phyloP scores from a whole-genome alignment of 2,888 invertebrate genomes.

The Melinaea menophilus region DNA sequence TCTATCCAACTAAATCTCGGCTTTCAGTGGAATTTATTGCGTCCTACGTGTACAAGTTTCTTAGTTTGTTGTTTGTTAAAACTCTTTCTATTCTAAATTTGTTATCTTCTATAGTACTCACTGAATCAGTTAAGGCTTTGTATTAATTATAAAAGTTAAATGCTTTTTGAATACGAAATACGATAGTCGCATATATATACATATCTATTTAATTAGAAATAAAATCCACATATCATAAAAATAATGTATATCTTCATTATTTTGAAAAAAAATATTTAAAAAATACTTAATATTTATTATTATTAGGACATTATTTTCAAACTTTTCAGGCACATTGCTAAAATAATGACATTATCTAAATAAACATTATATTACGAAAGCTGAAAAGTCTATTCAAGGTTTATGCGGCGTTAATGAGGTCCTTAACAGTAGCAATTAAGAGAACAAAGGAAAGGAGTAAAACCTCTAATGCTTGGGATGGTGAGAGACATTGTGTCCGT shows the following conservation, averaged over 20 bases:
- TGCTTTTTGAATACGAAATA: not conserved
- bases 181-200: no score
- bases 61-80: slow-evolving; percentile 37
- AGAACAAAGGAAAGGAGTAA: slow-evolving; percentile 48
- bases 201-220: no score
- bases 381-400: slow-evolving; percentile 37
- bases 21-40: slow-evolving; percentile 44
- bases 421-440: slow-evolving; percentile 55
- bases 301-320: not conserved
- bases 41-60: slow-evolving; percentile 35
- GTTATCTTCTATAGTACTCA: slow-evolving; percentile 22
- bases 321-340: not conserved
- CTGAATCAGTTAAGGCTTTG: slow-evolving; percentile 24
- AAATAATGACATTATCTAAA: slow-evolving; percentile 23
- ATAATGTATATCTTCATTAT: no score
- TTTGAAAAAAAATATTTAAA: no score
- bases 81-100: slow-evolving; percentile 27
- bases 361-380: slow-evolving; percentile 30
- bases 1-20: slow-evolving; percentile 35
- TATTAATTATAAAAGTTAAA: slow-evolving; percentile 9
- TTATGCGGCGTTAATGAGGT: slow-evolving; percentile 44
- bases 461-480: slow-evolving; percentile 46
- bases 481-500: slow-evolving; percentile 43
- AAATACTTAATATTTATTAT: no score
- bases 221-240: no score